Conservation (phyloP, 2,797 vertebrate species). For the Parauchenoglanis punctatus region DNA sequence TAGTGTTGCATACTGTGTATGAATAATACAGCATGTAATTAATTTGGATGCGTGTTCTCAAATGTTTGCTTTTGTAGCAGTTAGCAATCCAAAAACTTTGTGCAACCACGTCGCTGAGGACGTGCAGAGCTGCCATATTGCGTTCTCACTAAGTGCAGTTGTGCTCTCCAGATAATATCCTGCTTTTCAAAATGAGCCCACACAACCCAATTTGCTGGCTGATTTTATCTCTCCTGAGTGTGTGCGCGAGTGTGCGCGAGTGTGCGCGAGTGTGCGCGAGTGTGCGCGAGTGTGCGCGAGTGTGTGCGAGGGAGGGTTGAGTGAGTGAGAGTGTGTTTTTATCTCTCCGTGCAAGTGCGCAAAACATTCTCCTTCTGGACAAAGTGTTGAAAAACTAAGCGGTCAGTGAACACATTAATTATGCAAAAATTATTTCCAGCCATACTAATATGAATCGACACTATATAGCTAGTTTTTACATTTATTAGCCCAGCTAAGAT, state of each 20-base stretch:
- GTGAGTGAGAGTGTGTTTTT: not conserved
- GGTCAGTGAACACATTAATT: not conserved
- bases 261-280: too few relatives aligned
- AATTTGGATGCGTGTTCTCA: not conserved
- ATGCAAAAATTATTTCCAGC: not conserved
- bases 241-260: too few relatives aligned
- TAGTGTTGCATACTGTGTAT: not conserved
- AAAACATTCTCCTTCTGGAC: not conserved
- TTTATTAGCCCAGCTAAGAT: not conserved
- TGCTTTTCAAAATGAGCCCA: conserved; percentile 23
- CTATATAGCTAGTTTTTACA: not conserved
- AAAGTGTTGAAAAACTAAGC: not conserved
- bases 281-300: too few relatives aligned
- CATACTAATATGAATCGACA: not conserved
- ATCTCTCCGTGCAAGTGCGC: not conserved
- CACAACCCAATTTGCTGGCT: conserved; percentile 16
- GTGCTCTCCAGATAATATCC: conserved; percentile 26
- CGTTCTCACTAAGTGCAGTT: conserved; percentile 15
- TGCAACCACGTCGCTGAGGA: conserved; percentile 11
- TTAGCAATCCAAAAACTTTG: conserved; percentile 9
- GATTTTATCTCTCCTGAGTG: not conserved
- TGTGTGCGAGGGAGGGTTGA: too few relatives aligned
- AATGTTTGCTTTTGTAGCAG: not conserved
- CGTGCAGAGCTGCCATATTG: conserved; percentile 6
- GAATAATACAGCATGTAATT: not conserved